Evolutionary conservation across 53 echinoderm and acorn worm species (phyloP).

Genomic region (Arbacia lixula): DNA sequence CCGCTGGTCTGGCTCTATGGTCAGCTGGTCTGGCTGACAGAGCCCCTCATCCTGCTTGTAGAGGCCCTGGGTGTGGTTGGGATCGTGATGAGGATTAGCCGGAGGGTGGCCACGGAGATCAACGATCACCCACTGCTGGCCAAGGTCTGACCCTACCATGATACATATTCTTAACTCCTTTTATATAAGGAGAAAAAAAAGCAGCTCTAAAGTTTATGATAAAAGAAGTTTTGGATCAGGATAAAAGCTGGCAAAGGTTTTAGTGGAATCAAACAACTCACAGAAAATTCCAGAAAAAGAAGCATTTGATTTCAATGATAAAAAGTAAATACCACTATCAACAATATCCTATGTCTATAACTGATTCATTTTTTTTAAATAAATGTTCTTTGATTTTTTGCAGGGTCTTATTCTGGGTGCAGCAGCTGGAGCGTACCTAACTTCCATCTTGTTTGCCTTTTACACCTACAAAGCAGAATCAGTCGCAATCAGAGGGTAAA

Average conservation of each 20-base stretch:
- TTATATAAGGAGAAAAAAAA: not conserved
- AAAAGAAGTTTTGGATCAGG: no score
- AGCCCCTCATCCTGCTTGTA: slow-evolving; percentile 81
- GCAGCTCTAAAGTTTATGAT: no score
- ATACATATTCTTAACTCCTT: not conserved
- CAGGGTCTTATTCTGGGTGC: slow-evolving; percentile 82
- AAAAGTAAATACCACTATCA: no score
- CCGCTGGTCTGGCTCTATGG: slow-evolving; percentile 85
- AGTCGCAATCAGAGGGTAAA: slow-evolving; percentile 73
- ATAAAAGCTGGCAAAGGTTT: no score
- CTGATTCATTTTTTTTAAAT: slow-evolving; percentile 11
- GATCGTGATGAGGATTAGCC: slow-evolving; percentile 67
- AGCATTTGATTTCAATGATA: no score
- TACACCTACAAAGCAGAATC: slow-evolving; percentile 55
- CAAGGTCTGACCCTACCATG: slow-evolving; percentile 67
- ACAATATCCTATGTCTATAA: no score
- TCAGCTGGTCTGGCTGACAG: slow-evolving; percentile 88
- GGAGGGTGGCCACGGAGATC: slow-evolving; percentile 66
- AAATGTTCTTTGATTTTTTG: slow-evolving; percentile 1
- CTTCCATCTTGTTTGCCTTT: slow-evolving; percentile 63
- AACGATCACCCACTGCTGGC: slow-evolving; percentile 71
- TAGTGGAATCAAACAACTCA: no score
- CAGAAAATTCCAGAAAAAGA: no score
- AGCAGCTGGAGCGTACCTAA: slow-evolving; percentile 64
- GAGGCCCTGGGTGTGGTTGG: slow-evolving; percentile 87